Conservation (phyloP, 1,140 invertebrate species). For the Epicauta chinensis region DNA sequence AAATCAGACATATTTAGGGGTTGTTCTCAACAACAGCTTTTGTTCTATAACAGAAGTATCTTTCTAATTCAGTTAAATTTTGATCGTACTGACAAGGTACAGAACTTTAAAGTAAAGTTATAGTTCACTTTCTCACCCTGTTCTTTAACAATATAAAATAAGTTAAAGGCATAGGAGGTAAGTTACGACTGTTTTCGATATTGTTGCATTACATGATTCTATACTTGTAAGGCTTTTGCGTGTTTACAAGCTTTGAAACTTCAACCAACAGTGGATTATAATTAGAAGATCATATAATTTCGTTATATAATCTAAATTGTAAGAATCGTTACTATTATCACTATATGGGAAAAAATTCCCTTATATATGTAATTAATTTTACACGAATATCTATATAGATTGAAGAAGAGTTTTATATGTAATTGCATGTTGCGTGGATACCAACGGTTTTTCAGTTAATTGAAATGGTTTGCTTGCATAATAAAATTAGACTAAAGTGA, state of each 20-base stretch:
- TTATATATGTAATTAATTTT: too few species aligned
- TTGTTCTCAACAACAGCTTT: too few species aligned
- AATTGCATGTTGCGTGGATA: too few species aligned
- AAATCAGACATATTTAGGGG: too few species aligned
- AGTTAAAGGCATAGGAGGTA: conserved; percentile 4
- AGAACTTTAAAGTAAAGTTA: conserved; percentile 5
- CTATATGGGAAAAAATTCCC: too few species aligned
- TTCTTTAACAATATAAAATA: conserved; percentile 7
- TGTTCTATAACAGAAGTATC: too few species aligned
- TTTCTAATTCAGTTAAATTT: not conserved
- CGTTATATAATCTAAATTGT: too few species aligned
- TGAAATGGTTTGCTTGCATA: conserved; percentile 17
- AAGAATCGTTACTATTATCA: too few species aligned
- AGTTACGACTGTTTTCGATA: conserved; percentile 2
- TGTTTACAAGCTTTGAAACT: not conserved
- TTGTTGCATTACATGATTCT: not conserved
- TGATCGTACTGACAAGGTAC: conserved; percentile 8
- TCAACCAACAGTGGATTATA: not conserved
- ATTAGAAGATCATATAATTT: not conserved
- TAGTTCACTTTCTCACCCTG: not conserved
- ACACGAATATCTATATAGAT: too few species aligned
- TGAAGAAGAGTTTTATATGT: too few species aligned
- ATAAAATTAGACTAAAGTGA: conserved; percentile 17
- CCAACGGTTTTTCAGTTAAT: conserved; percentile 8
- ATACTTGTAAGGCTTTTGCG: not conserved